These are phyloP conservation scores for Chironex yamaguchii DNA, from an alignment of 30 jellyfish, hydroid and myxozoan species.

Conservation along the genomic window DNA sequence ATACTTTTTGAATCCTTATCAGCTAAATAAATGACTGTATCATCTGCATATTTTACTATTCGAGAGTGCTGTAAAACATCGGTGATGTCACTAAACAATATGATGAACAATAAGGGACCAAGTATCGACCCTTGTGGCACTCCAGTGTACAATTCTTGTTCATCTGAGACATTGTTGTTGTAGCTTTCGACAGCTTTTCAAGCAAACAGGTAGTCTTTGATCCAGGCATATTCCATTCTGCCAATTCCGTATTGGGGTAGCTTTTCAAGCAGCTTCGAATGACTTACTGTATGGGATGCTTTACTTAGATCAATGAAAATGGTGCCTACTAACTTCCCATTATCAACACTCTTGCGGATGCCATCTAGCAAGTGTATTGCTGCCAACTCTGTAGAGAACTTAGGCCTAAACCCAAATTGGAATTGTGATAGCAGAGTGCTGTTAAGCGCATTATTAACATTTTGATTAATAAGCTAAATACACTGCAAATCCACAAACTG, in stretches of 20 bases:
- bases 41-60: conserved; percentile 51
- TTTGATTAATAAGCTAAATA: too few species aligned
- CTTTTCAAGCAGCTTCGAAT: conserved; percentile 8
- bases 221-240: conserved; percentile 6
- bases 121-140: conserved; percentile 73
- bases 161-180: neutral
- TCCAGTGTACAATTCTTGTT: conserved; percentile 51
- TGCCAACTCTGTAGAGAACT: conserved; percentile 14
- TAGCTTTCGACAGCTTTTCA: conserved; percentile 10
- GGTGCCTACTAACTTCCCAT: conserved; percentile 6
- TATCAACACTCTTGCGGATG: conserved; percentile 8
- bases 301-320: conserved; percentile 7
- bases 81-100: conserved; percentile 37
- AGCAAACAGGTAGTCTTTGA: conserved; percentile 12
- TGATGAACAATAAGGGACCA: conserved; percentile 57
- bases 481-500: too few species aligned
- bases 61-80: conserved; percentile 57
- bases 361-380: conserved; percentile 20
- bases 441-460: too few species aligned
- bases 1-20: conserved; percentile 35
- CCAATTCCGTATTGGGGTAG: neutral
- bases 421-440: conserved; percentile 19
- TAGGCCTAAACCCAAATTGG: conserved; percentile 34
- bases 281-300: conserved; percentile 8
- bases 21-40: conserved; percentile 59